Conservation (phyloP, 2,797 vertebrate genomes). For the Moxostoma hubbsi region DNA sequence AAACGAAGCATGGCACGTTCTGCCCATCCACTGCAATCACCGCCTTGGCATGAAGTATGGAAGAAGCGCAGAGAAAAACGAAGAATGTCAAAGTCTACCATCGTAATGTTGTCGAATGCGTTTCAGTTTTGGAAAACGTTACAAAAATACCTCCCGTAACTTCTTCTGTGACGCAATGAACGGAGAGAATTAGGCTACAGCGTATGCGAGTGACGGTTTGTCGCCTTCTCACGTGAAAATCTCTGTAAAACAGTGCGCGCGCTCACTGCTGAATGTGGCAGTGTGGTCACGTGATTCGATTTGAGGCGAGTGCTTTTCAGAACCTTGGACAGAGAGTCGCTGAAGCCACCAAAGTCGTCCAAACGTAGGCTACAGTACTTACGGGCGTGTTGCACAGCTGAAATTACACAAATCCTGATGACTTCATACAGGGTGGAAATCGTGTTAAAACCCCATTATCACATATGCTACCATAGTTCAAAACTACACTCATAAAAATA, state of each 20-base stretch:
- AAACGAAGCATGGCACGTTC: conserved; percentile 67
- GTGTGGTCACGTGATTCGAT: conserved; percentile 77
- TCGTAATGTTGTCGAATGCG: conserved; percentile 57
- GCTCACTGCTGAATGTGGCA: conserved; percentile 73
- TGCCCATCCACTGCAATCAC: conserved; percentile 71
- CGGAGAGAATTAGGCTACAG: conserved; percentile 46
- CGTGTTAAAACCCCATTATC: too few species aligned
- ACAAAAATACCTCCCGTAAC: neutral
- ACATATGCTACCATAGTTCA: too few species aligned
- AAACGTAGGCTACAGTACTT: neutral
- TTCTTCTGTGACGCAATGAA: neutral
- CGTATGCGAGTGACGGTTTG: conserved; percentile 59
- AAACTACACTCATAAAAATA: too few species aligned
- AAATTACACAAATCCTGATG: neutral
- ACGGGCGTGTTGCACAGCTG: neutral
- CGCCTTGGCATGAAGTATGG: conserved; percentile 68
- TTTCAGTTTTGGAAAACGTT: neutral
- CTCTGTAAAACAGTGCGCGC: conserved; percentile 74
- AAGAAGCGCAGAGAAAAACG: conserved; percentile 61
- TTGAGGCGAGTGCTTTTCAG: conserved; percentile 73
- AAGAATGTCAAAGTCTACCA: conserved; percentile 66
- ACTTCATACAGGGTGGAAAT: too few species aligned
- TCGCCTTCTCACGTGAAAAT: conserved; percentile 71
- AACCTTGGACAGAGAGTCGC: conserved; percentile 74
- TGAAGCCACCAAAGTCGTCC: conserved; percentile 41